phyloP scores from a whole-genome alignment of 2,113 vertebrate genomes.

The Oreocharis arfaki region DNA sequence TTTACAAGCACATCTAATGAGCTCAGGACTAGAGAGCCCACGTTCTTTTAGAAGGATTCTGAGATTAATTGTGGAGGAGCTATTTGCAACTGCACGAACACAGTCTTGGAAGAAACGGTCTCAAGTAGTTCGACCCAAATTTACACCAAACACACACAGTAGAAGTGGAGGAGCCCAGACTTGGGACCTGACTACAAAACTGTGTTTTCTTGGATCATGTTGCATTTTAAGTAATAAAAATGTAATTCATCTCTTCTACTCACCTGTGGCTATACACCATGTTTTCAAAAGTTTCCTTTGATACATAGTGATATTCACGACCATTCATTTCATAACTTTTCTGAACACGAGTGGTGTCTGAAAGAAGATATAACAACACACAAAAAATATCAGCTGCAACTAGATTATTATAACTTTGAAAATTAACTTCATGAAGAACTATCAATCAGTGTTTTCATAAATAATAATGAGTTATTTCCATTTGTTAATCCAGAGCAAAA shows the following conservation, averaged over 20 bases:
- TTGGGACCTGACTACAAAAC: not conserved
- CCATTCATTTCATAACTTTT: slow-evolving; percentile 88
- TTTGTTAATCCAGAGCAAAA: not conserved
- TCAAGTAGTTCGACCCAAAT: not conserved
- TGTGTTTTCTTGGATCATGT: not conserved
- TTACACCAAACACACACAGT: not conserved
- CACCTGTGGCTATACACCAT: slow-evolving; percentile 89
- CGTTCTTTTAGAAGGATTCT: not conserved
- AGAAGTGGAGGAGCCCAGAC: not conserved
- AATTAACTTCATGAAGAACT: not conserved
- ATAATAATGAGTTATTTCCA: not conserved
- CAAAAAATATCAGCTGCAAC: not conserved
- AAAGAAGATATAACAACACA: not conserved
- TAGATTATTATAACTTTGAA: not conserved
- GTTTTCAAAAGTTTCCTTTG: slow-evolving; percentile 86
- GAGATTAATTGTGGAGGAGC: not conserved
- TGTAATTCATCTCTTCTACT: not conserved
- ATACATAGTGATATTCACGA: slow-evolving; percentile 92
- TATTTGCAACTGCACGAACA: not conserved
- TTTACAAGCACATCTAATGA: not conserved
- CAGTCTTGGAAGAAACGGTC: not conserved
- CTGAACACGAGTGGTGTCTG: slow-evolving; percentile 88
- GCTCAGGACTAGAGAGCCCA: not conserved
- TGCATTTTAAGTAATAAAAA: not conserved
- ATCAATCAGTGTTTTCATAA: not conserved